Evolutionary conservation across 2,797 vertebrate species (phyloP), one percentile per base, ranked within the genome.

Genomic region (Phoxinus dragarum): DNA sequence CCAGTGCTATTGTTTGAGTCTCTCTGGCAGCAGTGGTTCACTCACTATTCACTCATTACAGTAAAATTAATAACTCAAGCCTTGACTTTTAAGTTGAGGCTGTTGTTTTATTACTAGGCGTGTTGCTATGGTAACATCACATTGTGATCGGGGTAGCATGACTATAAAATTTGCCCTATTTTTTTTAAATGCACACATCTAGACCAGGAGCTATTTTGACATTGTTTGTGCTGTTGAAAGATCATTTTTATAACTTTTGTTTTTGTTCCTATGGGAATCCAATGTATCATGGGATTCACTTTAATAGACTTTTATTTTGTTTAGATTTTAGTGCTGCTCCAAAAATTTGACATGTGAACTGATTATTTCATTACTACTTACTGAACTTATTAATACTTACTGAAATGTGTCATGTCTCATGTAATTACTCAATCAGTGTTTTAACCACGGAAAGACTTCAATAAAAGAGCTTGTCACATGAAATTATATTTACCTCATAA

Each of bases 221-320:
- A 10, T 74, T 74, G 31, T 9, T 52, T 21, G 31, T 31, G 47
- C 17, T 27, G 23, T 72, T 69, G 34, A 38, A 68, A 5, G 0
- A 23, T 72, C 0, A 27, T 73, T 73, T 73, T 73, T 44, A 31
- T 44, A 47, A 72, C 40, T 72, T 72, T 2, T 2, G 7, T 44
- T 44, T 72, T n/a, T 72, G 23, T 44, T 72, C 40, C 40, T 44
- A 72, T 44, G 69, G 40, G 23, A 72, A 72, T 40, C 40, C 69
- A n/a, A 27, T 66, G n/a, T 72, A 27, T 72, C 40, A 44, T 42
- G 23, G 21, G 12, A 72, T 72, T 72, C 23, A 44, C 40, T 72
- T 27, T 16, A 40, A 44, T 72, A 27, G 42, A n/a, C 42, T 47
- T 72, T 42, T 36, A 40, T 69, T 71, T 71, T 12, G 38, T 12